phyloP scores from a whole-genome alignment of 2,888 invertebrate genomes.

The Miltochrista miniata region DNA sequence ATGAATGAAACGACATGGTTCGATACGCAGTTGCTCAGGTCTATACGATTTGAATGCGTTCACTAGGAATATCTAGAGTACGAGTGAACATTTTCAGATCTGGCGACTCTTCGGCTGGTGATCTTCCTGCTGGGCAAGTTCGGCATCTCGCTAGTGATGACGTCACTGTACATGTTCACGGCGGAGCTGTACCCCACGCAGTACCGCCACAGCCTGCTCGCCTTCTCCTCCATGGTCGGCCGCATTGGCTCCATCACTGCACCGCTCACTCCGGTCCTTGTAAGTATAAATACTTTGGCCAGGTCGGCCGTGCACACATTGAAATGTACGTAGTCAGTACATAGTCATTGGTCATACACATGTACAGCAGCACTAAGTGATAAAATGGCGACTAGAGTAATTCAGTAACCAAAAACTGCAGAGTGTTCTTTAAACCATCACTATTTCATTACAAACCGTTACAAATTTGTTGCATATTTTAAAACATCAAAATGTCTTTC shows the following conservation, averaged over 20 bases:
- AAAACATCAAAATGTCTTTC: conserved; percentile 17
- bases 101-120: conserved; percentile 59
- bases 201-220: conserved; percentile 86
- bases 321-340: too few species aligned
- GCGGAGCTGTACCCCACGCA: conserved; percentile 89
- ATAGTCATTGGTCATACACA: too few species aligned
- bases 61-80: too few species aligned
- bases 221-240: conserved; percentile 88
- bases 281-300: conserved; percentile 45
- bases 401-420: too few species aligned
- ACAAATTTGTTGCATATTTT: neutral
- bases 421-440: too few species aligned
- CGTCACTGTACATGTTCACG: conserved; percentile 86
- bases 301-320: too few species aligned
- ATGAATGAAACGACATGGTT: too few species aligned
- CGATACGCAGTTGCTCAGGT: too few species aligned
- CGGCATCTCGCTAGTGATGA: conserved; percentile 86
- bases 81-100: conserved; percentile 41
- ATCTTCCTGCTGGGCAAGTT: conserved; percentile 86
- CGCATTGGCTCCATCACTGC: conserved; percentile 88
- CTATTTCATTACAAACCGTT: too few species aligned
- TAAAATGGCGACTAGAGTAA: too few species aligned
- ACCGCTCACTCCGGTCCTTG: conserved; percentile 87
- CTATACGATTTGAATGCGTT: too few species aligned
- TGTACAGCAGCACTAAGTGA: too few species aligned